These are phyloP conservation scores for Frieseomelitta varia DNA, from an alignment of 1,140 invertebrate genomes.

Conservation along the genomic window DNA sequence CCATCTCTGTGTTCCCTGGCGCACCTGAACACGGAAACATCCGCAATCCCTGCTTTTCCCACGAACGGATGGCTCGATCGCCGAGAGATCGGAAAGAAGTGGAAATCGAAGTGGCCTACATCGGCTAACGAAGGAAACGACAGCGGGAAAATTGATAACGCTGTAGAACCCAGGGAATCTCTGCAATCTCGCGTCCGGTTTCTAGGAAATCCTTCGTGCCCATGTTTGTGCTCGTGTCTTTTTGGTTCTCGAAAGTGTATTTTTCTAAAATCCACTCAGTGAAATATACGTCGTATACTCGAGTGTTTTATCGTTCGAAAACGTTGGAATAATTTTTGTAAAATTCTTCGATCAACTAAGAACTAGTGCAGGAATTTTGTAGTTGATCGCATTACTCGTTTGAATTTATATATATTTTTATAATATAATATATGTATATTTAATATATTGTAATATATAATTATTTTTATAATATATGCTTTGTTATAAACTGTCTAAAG, in stretches of 20 bases:
- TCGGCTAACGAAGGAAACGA: neutral
- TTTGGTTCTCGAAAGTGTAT: neutral
- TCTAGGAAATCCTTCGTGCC: slow-evolving; percentile 1
- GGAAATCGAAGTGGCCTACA: neutral
- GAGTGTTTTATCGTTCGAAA: neutral
- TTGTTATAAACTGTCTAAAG: no score
- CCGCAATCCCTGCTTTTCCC: slow-evolving; percentile 13
- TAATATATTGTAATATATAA: no score
- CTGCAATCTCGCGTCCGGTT: neutral
- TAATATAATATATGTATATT: no score
- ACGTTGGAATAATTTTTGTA: no score
- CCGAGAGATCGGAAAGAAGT: slow-evolving; percentile 14
- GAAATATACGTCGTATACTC: neutral
- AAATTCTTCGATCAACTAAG: no score
- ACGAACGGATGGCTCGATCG: neutral
- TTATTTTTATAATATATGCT: no score
- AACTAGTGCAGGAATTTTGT: no score
- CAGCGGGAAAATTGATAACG: neutral
- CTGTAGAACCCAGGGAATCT: neutral
- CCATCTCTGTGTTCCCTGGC: neutral
- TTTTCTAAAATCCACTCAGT: neutral
- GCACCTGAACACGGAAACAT: neutral
- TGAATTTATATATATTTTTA: no score
- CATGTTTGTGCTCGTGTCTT: no score
- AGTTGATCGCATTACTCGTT: no score